phyloP scores from a whole-genome alignment of 2,797 vertebrate species.

The Toxotes lorentzi region DNA sequence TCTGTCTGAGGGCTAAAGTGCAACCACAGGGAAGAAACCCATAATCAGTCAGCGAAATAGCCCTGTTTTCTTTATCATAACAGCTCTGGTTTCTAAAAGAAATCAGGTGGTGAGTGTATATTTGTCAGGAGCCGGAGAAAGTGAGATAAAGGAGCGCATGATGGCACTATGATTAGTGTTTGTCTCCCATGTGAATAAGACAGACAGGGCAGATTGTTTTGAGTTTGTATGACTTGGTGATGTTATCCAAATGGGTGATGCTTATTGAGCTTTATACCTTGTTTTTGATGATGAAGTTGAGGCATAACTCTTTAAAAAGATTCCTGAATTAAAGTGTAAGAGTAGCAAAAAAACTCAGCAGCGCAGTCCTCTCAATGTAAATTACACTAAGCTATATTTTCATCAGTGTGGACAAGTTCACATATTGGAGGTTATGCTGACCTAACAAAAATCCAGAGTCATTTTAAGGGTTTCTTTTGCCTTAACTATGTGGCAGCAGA shows the following conservation, averaged over 20 bases:
- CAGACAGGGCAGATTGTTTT: not conserved
- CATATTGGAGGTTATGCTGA: not conserved
- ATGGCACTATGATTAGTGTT: slow-evolving; percentile 42
- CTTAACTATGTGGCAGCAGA: not conserved
- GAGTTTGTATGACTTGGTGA: slow-evolving; percentile 19
- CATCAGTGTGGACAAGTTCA: not conserved
- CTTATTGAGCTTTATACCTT: slow-evolving; percentile 5
- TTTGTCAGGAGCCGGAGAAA: slow-evolving; percentile 31
- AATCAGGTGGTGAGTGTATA: slow-evolving; percentile 26
- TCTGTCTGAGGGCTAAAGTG: slow-evolving; percentile 26
- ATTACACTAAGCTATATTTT: not conserved
- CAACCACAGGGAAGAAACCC: slow-evolving; percentile 30
- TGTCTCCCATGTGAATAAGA: slow-evolving; percentile 4
- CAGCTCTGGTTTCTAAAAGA: slow-evolving; percentile 23
- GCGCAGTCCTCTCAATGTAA: not conserved
- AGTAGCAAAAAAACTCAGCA: not conserved
- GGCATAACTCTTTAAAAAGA: not conserved
- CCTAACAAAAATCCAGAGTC: not conserved
- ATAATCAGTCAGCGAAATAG: slow-evolving; percentile 40
- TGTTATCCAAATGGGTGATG: not conserved
- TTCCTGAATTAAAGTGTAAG: not conserved
- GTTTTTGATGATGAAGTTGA: slow-evolving; percentile 13
- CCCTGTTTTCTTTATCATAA: slow-evolving; percentile 14
- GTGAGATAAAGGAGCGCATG: slow-evolving; percentile 24
- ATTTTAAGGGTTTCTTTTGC: not conserved